A percentile compares a stretch with the other conserved stretches of the same genome.
Evolutionary conservation across 2,888 invertebrate genomes (phyloP).

Genomic region (Cremastobaeus sp.): DNA sequence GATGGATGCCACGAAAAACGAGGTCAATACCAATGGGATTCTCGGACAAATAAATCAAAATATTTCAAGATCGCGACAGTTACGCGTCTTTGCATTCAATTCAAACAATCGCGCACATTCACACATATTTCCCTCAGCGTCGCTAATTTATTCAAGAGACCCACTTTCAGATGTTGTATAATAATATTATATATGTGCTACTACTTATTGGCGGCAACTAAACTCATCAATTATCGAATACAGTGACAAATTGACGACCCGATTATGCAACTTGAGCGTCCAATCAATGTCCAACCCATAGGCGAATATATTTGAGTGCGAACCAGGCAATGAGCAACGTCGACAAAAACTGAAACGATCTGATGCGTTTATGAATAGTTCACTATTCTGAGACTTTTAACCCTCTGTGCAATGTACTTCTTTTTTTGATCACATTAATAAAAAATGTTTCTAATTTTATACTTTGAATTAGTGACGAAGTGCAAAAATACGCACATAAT

Average conservation of each 20-base stretch:
- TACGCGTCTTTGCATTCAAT: constrained; percentile 36
- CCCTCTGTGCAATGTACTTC: too few relatives aligned
- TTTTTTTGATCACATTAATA: too few relatives aligned
- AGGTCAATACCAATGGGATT: constrained; percentile 54
- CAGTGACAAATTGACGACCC: constrained; percentile 46
- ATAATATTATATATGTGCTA: constrained; percentile 39
- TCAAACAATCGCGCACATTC: constrained; percentile 41
- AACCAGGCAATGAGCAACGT: constrained; percentile 31
- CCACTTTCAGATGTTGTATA: constrained; percentile 24
- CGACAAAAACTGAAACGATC: constrained; percentile 27
- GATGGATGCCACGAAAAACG: constrained; percentile 52
- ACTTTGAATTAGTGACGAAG: too few relatives aligned
- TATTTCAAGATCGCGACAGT: constrained; percentile 57
- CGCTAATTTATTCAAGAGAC: constrained; percentile 34
- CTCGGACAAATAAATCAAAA: constrained; percentile 57
- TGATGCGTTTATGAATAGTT: too few relatives aligned
- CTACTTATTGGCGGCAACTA: constrained; percentile 4
- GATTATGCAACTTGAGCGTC: constrained; percentile 50
- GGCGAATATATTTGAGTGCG: constrained; percentile 45
- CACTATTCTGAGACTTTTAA: too few relatives aligned
- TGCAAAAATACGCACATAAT: too few relatives aligned
- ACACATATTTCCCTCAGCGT: constrained; percentile 15
- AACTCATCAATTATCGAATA: constrained; percentile 35
- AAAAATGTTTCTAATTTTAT: too few relatives aligned
- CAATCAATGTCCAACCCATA: constrained; percentile 44